These are phyloP conservation scores for Pheosia tremula DNA, from an alignment of 2,888 invertebrate species.

Conservation along the genomic window DNA sequence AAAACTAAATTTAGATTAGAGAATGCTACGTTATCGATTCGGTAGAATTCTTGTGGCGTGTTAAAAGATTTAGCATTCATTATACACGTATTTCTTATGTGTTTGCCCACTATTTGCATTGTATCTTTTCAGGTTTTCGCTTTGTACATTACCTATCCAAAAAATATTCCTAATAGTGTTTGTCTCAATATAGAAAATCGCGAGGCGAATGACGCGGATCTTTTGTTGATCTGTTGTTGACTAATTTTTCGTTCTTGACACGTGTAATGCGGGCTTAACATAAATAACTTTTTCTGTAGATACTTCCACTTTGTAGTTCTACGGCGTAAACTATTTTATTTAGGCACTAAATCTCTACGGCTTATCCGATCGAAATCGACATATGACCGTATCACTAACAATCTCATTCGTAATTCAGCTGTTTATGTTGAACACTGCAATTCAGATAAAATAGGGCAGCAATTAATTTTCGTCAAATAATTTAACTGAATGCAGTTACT, in stretches of 20 bases:
- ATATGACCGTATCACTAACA: slow-evolving; percentile 13
- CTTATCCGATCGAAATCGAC: slow-evolving; percentile 23
- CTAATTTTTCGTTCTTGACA: no score
- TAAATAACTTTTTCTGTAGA: slow-evolving; percentile 33
- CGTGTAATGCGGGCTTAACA: background rate
- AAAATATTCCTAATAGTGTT: no score
- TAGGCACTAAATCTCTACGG: slow-evolving; percentile 38
- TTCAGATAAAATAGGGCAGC: background rate
- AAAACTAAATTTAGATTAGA: slow-evolving; percentile 27
- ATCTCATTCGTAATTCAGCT: slow-evolving; percentile 30
- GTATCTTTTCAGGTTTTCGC: no score
- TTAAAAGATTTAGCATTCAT: slow-evolving; percentile 28
- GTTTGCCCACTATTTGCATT: slow-evolving; percentile 17
- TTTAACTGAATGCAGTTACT: no score
- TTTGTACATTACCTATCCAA: no score
- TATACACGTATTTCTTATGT: slow-evolving; percentile 29
- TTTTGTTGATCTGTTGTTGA: no score
- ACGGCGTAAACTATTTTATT: slow-evolving; percentile 22
- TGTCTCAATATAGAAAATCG: no score
- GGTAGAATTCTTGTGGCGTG: slow-evolving; percentile 35
- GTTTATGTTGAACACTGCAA: slow-evolving; percentile 24
- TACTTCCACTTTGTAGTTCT: slow-evolving; percentile 19
- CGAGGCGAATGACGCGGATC: no score
- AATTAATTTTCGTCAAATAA: no score
- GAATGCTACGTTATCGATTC: slow-evolving; percentile 35